These are phyloP conservation scores for Cladopsammia gracilis DNA, from an alignment of 64 coral and sea anemone species.

Conservation along the genomic window DNA sequence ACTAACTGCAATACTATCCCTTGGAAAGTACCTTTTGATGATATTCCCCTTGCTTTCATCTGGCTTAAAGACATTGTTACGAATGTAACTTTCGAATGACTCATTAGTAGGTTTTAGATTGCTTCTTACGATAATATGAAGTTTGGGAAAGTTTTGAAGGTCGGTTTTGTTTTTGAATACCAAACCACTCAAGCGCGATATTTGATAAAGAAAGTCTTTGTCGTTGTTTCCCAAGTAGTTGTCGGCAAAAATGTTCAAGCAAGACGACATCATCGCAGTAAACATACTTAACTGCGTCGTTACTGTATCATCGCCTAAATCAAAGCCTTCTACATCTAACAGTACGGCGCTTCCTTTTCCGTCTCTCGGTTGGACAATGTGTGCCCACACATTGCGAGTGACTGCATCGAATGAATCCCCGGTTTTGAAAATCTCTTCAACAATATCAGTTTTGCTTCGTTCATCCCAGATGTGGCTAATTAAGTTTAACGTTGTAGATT, in stretches of 20 bases:
- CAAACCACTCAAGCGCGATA: constrained; percentile 67
- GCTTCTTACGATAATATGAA: constrained; percentile 54
- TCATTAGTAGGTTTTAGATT: constrained; percentile 28
- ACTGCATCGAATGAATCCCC: constrained; percentile 30
- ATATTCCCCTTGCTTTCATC: constrained; percentile 9
- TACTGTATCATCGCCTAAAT: constrained; percentile 75
- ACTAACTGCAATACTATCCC: constrained; percentile 60
- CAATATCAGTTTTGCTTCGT: neutral
- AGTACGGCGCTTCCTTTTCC: constrained; percentile 14
- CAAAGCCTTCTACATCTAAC: constrained; percentile 73
- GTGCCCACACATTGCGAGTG: constrained; percentile 69
- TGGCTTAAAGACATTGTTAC: constrained; percentile 4
- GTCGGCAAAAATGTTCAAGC: constrained; percentile 37
- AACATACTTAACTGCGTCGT: constrained; percentile 84
- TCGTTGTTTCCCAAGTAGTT: constrained; percentile 46
- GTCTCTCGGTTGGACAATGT: neutral
- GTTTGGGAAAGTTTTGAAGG: constrained; percentile 51
- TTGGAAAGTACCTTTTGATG: constrained; percentile 60
- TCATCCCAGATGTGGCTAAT: constrained; percentile 14
- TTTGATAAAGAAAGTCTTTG: constrained; percentile 65
- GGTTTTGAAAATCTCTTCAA: constrained; percentile 67
- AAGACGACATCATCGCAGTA: constrained; percentile 78
- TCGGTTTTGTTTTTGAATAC: constrained; percentile 41
- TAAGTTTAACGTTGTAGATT: constrained; percentile 79
- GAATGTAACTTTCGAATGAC: constrained; percentile 40